Evolutionary conservation across 2,113 vertebrate genomes (phyloP).

Genomic region (Hippocampus barbouri): DNA sequence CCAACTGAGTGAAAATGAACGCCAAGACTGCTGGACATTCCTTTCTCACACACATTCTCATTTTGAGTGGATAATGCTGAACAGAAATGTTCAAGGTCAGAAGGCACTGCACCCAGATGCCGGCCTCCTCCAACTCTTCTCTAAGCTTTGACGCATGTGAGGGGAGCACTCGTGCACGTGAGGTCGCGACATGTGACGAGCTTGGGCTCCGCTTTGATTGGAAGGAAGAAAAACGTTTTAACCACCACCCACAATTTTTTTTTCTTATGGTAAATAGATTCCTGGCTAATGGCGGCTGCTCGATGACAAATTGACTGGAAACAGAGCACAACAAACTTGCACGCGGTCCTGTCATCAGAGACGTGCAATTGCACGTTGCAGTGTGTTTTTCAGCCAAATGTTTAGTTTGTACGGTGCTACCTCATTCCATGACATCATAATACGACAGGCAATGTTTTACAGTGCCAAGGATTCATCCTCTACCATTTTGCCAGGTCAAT

Average conservation of each 20-base stretch:
- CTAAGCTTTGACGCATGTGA: slow-evolving; percentile 33
- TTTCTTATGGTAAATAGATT: not conserved
- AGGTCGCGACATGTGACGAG: slow-evolving; percentile 29
- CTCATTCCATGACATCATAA: not conserved
- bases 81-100: slow-evolving; percentile 34
- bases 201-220: slow-evolving; percentile 22
- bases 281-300: slow-evolving; percentile 15
- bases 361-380: not conserved
- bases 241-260: not conserved
- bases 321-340: slow-evolving; percentile 41
- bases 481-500: not conserved
- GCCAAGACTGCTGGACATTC: slow-evolving; percentile 2
- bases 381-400: not conserved
- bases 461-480: not conserved
- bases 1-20: not conserved
- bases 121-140: slow-evolving; percentile 8
- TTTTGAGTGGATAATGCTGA: slow-evolving; percentile 34
- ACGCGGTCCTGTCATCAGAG: not conserved
- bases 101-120: slow-evolving; percentile 11
- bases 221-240: slow-evolving; percentile 16
- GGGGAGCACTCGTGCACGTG: slow-evolving; percentile 46
- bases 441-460: not conserved
- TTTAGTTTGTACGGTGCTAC: not conserved
- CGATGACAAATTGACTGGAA: slow-evolving; percentile 27
- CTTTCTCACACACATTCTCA: slow-evolving; percentile 17